Conservation (phyloP, 2,797 vertebrate species). For the Miopithecus talapoin region DNA sequence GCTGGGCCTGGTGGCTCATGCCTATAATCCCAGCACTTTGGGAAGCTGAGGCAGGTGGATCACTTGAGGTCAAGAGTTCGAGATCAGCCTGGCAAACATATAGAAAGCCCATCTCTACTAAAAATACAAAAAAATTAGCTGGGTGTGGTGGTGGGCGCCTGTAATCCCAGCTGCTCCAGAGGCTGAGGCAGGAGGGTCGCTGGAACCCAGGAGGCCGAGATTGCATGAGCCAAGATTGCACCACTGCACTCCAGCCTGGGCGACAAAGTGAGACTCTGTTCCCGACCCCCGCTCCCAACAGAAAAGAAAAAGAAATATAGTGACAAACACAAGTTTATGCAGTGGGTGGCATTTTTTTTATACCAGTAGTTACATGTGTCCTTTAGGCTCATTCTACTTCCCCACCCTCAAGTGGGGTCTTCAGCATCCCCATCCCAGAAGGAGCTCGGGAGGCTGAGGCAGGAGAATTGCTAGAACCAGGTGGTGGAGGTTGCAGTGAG, state of each 20-base stretch:
- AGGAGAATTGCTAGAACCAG: too few species aligned
- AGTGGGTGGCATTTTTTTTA: background rate
- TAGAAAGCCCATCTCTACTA: background rate
- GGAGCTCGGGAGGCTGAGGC: background rate
- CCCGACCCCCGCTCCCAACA: too few species aligned
- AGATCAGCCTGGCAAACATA: background rate
- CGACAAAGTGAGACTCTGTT: background rate
- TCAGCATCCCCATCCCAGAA: rapidly evolving
- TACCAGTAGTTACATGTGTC: background rate
- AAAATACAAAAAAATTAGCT: background rate
- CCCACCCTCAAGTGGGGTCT: background rate
- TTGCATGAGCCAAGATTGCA: background rate
- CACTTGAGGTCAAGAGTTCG: background rate
- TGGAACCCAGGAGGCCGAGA: too few species aligned
- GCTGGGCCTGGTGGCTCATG: too few species aligned
- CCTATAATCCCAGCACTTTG: too few species aligned
- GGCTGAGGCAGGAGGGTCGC: too few species aligned
- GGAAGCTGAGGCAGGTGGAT: background rate
- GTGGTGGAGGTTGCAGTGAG: too few species aligned
- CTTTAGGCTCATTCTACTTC: background rate
- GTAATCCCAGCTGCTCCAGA: background rate
- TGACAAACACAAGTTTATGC: background rate
- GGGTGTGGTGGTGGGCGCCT: background rate
- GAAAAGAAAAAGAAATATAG: background rate
- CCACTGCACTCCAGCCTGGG: background rate